Percentiles rank a stretch among this genome's conserved stretches.
Conservation (phyloP, 2,113 vertebrate genomes). For the Lathamus discolor region DNA sequence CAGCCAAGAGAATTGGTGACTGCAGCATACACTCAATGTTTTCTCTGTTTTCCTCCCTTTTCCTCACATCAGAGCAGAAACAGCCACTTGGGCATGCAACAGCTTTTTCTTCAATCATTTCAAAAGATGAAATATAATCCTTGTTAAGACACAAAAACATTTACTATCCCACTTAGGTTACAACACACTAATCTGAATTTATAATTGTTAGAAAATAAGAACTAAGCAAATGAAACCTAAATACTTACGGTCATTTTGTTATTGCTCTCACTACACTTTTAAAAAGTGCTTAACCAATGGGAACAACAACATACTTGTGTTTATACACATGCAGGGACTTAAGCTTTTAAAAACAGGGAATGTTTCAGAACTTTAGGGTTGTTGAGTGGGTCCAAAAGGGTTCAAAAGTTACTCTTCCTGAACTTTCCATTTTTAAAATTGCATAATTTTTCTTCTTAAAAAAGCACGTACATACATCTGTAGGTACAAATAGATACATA, state of each 20-base stretch:
- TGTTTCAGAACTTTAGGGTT: not conserved
- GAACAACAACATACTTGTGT: not conserved
- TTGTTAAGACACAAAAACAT: not conserved
- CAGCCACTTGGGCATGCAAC: not conserved
- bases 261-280: not conserved
- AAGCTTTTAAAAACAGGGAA: not conserved
- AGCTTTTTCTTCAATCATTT: not conserved
- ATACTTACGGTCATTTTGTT: not conserved
- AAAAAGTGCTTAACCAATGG: not conserved
- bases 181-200: not conserved
- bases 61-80: constrained; percentile 4
- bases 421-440: not conserved
- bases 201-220: not conserved
- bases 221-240: not conserved
- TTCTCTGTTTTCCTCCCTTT: constrained; percentile 17
- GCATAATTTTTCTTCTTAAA: not conserved
- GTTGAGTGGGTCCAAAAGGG: not conserved
- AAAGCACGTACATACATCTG: fast-evolving
- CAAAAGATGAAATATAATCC: not conserved
- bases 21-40: not conserved
- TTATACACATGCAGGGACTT: not conserved
- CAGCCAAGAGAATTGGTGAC: constrained; percentile 6
- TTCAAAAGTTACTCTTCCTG: not conserved
- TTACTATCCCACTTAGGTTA: not conserved
- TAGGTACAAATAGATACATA: not conserved